Percentiles rank a stretch among this genome's conserved stretches.
phyloP scores from a whole-genome alignment of 1,140 invertebrate species.

The Aphaenogaster floridana region DNA sequence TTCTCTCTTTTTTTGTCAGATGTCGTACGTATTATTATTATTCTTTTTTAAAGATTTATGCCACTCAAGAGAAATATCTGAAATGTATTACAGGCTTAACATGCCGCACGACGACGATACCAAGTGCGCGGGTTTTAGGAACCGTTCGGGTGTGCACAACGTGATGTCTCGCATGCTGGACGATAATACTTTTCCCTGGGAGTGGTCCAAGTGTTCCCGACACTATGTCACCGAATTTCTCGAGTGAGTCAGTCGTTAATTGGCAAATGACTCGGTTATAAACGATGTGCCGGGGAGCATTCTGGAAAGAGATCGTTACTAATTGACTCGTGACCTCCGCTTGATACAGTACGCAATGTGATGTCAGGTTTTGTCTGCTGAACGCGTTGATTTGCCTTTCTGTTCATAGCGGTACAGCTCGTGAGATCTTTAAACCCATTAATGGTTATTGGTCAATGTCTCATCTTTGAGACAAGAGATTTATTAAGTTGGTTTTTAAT shows the following conservation, averaged over 20 bases:
- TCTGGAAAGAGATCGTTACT: conserved; percentile 48
- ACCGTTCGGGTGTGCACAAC: conserved; percentile 87
- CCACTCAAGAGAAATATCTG: neutral
- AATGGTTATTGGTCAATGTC: neutral
- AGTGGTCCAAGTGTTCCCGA: conserved; percentile 95
- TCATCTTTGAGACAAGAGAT: neutral
- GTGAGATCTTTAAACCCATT: conserved; percentile 16
- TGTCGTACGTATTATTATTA: no score
- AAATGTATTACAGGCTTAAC: conserved; percentile 89
- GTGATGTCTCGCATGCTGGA: conserved; percentile 95
- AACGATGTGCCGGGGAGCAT: conserved; percentile 25
- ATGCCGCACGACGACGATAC: conserved; percentile 96
- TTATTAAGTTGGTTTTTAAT: conserved; percentile 19
- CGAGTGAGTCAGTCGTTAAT: conserved; percentile 90
- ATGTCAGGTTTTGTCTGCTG: conserved; percentile 18
- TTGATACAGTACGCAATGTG: neutral
- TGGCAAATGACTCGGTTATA: conserved; percentile 31
- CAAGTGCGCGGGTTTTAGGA: conserved; percentile 89
- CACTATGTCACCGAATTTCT: conserved; percentile 95
- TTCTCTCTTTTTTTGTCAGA: neutral
- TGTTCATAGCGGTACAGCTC: neutral
- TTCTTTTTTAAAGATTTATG: neutral
- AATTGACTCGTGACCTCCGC: conserved; percentile 48
- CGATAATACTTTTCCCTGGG: conserved; percentile 95
- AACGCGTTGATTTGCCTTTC: conserved; percentile 47